Percentiles rank a stretch among this genome's conserved stretches.
These are phyloP conservation scores for Forbesichthys papilliferus DNA, from an alignment of 2,113 vertebrate genomes.

Conservation along the genomic window DNA sequence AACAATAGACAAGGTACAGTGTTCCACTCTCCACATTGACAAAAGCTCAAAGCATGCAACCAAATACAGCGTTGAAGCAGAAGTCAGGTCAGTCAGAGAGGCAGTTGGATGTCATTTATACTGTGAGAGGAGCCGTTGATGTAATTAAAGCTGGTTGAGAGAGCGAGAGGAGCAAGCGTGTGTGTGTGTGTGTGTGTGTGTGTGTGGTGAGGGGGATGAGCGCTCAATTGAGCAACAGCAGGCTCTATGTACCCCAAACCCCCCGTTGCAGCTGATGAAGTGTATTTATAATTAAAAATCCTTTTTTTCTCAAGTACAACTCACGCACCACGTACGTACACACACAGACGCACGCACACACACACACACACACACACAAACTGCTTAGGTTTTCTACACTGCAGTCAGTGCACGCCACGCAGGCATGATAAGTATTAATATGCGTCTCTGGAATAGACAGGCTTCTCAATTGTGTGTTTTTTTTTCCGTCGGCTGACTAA, in stretches of 20 bases:
- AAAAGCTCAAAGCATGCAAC: constrained; percentile 6
- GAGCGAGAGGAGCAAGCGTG: constrained; percentile 1
- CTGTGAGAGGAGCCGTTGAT: constrained; percentile 51
- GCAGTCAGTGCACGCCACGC: constrained; percentile 35
- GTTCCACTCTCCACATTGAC: neutral
- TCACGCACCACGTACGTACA: neutral
- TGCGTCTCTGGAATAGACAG: constrained; percentile 65
- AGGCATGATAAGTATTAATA: constrained; percentile 62
- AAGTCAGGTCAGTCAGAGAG: constrained; percentile 36
- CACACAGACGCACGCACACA: constrained; percentile 13
- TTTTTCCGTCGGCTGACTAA: constrained; percentile 55
- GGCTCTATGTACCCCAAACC: constrained; percentile 29
- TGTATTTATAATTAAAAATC: constrained; percentile 34
- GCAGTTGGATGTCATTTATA: constrained; percentile 61
- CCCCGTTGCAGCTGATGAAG: constrained; percentile 10
- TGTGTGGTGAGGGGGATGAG: constrained; percentile 7
- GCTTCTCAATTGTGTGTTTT: constrained; percentile 63
- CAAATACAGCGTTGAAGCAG: neutral
- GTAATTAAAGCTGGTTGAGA: constrained; percentile 62
- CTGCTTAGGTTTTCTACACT: constrained; percentile 36
- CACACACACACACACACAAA: constrained; percentile 15
- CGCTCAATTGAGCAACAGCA: constrained; percentile 6
- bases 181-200: too few relatives aligned
- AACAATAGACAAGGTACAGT: too few relatives aligned
- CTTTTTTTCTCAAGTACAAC: neutral